phyloP scores from a whole-genome alignment of 2,113 vertebrate genomes.

The Fukomys damarensis region DNA sequence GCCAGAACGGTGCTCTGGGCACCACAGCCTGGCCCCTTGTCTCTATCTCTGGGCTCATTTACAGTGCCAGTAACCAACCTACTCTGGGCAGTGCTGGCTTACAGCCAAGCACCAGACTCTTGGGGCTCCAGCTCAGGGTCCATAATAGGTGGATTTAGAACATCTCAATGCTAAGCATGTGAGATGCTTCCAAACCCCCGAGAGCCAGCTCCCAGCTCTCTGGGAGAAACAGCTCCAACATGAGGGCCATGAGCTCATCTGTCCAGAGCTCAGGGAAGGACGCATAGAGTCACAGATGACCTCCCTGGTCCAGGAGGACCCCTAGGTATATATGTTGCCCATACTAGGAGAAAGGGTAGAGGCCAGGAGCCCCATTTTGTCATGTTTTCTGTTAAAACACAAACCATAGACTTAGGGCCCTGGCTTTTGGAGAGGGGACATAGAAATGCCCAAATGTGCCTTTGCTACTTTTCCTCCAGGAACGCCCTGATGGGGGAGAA shows the following conservation, averaged over 20 bases:
- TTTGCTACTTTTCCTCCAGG: neutral
- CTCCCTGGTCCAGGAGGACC: neutral
- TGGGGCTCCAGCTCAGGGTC: constrained; percentile 39
- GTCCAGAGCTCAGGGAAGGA: neutral
- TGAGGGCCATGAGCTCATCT: neutral
- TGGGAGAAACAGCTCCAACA: neutral
- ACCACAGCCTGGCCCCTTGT: neutral
- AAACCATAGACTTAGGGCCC: neutral
- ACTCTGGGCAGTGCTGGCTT: neutral
- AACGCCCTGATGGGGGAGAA: neutral
- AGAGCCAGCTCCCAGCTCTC: neutral
- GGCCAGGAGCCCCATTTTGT: neutral
- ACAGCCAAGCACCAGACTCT: constrained; percentile 9
- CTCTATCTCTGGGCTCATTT: neutral
- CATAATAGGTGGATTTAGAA: constrained; percentile 55
- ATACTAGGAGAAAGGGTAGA: rapidly evolving
- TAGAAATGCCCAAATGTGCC: neutral
- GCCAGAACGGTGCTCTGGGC: rapidly evolving
- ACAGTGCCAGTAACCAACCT: neutral
- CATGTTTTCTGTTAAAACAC: neutral
- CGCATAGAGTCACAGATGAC: neutral
- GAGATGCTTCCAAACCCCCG: neutral
- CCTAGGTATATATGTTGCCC: no score
- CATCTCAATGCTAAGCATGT: constrained; percentile 51
- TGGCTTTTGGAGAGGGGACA: neutral